Conservation (phyloP, 2,797 vertebrate species). For the Choloepus didactylus region DNA sequence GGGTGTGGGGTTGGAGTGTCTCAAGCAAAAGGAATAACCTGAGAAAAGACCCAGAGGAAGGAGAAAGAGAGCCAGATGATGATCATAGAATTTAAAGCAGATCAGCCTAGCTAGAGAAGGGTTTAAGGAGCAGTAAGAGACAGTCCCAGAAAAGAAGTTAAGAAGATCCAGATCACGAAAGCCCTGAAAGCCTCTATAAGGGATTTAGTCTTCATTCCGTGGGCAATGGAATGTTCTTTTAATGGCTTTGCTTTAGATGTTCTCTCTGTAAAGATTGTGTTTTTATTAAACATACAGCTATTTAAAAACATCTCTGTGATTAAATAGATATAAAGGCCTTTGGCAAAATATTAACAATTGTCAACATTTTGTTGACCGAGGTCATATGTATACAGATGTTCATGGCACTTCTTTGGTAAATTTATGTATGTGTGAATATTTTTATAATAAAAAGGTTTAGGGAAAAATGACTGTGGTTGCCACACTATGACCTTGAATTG, state of each 20-base stretch:
- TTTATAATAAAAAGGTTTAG: neutral
- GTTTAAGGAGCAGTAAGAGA: neutral
- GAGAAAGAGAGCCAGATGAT: neutral
- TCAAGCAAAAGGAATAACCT: neutral
- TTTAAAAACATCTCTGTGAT: slow-evolving; percentile 41
- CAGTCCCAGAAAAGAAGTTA: neutral
- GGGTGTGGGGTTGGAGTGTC: neutral
- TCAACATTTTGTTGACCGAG: slow-evolving; percentile 7
- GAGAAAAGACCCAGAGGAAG: neutral
- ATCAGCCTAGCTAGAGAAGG: neutral
- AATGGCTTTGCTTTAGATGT: neutral
- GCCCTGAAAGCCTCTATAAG: neutral
- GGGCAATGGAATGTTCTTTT: neutral
- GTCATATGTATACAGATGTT: neutral
- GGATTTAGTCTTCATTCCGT: neutral
- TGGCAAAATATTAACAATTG: slow-evolving; percentile 1
- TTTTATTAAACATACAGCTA: slow-evolving; percentile 42
- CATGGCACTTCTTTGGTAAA: neutral
- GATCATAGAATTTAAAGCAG: neutral
- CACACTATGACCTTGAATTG: neutral
- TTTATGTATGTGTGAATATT: neutral
- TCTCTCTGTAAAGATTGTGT: neutral
- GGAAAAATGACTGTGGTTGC: neutral
- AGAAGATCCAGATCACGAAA: neutral
- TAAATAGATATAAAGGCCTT: slow-evolving; percentile 1